A percentile compares a stretch with the other conserved stretches of the same genome.
These are phyloP conservation scores for Apoderus coryli DNA, from an alignment of 2,888 invertebrate species.

Conservation along the genomic window DNA sequence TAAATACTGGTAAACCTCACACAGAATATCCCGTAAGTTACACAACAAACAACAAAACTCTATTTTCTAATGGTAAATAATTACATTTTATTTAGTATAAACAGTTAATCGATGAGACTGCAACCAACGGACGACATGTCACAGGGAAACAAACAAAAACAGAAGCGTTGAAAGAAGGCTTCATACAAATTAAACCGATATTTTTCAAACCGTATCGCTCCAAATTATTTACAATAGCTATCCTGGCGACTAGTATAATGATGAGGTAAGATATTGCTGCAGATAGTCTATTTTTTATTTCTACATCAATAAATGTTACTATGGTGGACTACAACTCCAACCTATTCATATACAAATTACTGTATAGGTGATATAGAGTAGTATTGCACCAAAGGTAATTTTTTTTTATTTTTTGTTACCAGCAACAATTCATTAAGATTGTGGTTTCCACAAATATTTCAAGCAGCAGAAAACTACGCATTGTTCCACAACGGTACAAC, in stretches of 20 bases:
- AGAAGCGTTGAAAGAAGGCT: slow-evolving; percentile 42
- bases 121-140: slow-evolving; percentile 24
- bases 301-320: slow-evolving; percentile 1
- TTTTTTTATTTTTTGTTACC: slow-evolving; percentile 12
- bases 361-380: too few species aligned
- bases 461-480: slow-evolving; percentile 40
- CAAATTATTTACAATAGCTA: slow-evolving; percentile 46
- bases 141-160: slow-evolving; percentile 25
- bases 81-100: slow-evolving; percentile 26
- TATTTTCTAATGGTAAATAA: too few species aligned
- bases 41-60: neutral
- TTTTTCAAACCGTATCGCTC: slow-evolving; percentile 45
- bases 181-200: slow-evolving; percentile 47
- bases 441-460: slow-evolving; percentile 76
- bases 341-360: too few species aligned
- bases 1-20: slow-evolving; percentile 47
- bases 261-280: slow-evolving; percentile 39
- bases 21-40: slow-evolving; percentile 49
- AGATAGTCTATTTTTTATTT: neutral
- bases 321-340: neutral
- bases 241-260: slow-evolving; percentile 49
- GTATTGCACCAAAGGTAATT: neutral
- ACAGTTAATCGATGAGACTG: slow-evolving; percentile 27
- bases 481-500: slow-evolving; percentile 21
- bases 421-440: slow-evolving; percentile 61